These are phyloP conservation scores for Cydia pomonella DNA, from an alignment of 1,140 invertebrate genomes.

Conservation along the genomic window DNA sequence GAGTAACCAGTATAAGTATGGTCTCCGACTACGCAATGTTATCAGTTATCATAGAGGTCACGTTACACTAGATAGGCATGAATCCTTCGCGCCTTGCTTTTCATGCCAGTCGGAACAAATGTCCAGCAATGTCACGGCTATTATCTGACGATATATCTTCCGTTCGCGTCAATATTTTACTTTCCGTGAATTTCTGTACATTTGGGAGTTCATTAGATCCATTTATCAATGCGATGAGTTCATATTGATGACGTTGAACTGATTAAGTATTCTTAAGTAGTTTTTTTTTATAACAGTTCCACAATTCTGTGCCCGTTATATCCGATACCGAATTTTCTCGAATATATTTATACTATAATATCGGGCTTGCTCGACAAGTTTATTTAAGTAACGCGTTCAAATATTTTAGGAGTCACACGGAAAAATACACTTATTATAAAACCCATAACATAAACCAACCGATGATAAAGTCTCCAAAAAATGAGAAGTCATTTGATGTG, in stretches of 20 bases:
- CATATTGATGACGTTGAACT: slow-evolving; percentile 10
- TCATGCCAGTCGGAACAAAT: not conserved
- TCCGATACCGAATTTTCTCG: no score
- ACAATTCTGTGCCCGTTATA: no score
- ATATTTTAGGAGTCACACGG: no score
- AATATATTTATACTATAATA: no score
- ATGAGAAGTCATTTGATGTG: slow-evolving; percentile 12
- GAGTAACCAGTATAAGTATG: not conserved
- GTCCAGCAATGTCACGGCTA: slow-evolving; percentile 72
- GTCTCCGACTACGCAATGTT: not conserved
- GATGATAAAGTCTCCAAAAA: not conserved
- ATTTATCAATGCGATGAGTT: slow-evolving; percentile 34
- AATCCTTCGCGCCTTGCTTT: slow-evolving; percentile 35
- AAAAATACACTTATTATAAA: no score
- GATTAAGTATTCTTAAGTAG: not conserved
- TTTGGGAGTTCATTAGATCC: slow-evolving; percentile 60
- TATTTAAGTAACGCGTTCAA: no score
- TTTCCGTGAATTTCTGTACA: slow-evolving; percentile 61
- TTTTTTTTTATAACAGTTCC: no score
- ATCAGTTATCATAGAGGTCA: not conserved
- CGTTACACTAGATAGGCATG: not conserved
- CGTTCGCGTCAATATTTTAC: slow-evolving; percentile 71
- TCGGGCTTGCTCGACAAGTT: no score
- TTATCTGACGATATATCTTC: slow-evolving; percentile 76
- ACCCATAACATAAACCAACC: no score